A percentile compares a stretch with the other conserved stretches of the same genome.
phyloP scores from a whole-genome alignment of 2,888 invertebrate genomes.

The Perdita meconis region DNA sequence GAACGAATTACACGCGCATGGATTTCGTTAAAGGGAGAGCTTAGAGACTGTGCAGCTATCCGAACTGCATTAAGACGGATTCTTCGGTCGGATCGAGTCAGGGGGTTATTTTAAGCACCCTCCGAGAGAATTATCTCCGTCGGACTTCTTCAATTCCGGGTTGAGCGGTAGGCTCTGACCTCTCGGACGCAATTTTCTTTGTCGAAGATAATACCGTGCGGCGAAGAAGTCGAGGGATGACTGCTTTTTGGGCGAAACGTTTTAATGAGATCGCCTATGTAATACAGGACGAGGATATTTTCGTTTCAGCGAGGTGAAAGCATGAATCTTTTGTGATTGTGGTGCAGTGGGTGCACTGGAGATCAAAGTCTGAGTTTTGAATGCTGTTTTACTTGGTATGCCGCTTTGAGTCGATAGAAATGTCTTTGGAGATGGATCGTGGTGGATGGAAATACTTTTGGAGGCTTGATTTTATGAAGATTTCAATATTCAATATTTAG shows the following conservation, averaged over 20 bases:
- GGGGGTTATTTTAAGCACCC: slow-evolving; percentile 50
- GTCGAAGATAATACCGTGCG: neutral
- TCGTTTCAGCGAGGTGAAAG: neutral
- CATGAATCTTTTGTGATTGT: neutral
- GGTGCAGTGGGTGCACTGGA: neutral
- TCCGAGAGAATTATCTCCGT: slow-evolving; percentile 58
- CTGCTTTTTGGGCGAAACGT: neutral
- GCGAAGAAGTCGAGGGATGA: too few relatives aligned
- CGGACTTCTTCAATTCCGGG: slow-evolving; percentile 55
- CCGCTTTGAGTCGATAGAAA: too few relatives aligned
- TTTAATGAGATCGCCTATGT: neutral
- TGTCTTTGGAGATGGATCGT: too few relatives aligned
- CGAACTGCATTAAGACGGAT: slow-evolving; percentile 62
- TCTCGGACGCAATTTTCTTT: slow-evolving; percentile 27
- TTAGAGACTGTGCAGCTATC: slow-evolving; percentile 15
- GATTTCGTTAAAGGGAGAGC: slow-evolving; percentile 11
- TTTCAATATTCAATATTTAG: too few relatives aligned
- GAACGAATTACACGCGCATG: slow-evolving; percentile 6
- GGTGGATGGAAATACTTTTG: too few relatives aligned
- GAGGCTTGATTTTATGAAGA: too few relatives aligned
- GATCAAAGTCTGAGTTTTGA: too few relatives aligned
- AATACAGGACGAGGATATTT: neutral
- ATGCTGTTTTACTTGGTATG: too few relatives aligned
- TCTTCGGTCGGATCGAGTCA: slow-evolving; percentile 14
- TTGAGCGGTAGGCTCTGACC: slow-evolving; percentile 43